Evolutionary conservation across 2,797 vertebrate species (phyloP).

Genomic region (Tolypeutes matacus): DNA sequence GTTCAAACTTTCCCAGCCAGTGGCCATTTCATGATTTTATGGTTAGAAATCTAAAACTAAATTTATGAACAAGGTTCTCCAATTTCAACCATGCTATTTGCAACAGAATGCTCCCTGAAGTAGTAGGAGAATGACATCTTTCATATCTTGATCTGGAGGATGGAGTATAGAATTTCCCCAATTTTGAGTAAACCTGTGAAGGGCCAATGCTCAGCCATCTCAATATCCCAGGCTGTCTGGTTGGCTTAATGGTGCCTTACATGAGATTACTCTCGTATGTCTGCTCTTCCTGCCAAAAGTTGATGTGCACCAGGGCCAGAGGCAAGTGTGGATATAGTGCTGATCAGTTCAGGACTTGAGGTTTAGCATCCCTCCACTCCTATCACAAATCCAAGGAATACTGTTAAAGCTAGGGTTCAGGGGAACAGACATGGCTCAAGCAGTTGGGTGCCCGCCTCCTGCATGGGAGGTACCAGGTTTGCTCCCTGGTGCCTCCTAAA

Average conservation of each 20-base stretch:
- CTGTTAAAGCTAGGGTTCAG: background rate
- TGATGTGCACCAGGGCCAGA: background rate
- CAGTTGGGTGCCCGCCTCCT: too few species aligned
- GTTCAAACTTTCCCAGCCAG: background rate
- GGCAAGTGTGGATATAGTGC: background rate
- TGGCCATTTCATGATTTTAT: background rate
- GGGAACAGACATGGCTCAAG: too few species aligned
- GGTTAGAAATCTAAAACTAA: conserved; percentile 7
- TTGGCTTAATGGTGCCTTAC: background rate
- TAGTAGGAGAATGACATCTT: background rate
- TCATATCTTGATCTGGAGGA: background rate
- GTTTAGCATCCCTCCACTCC: background rate
- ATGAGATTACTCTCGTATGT: background rate
- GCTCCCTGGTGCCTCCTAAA: too few species aligned
- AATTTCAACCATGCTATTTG: background rate
- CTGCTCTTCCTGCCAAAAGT: background rate
- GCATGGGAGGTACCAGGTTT: too few species aligned
- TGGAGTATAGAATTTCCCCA: background rate
- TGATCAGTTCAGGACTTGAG: background rate
- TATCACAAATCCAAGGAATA: background rate
- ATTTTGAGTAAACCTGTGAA: background rate
- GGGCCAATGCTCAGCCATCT: background rate
- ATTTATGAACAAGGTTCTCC: background rate
- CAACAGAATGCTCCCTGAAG: background rate
- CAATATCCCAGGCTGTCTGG: background rate